Evolutionary conservation across 2,888 invertebrate genomes (phyloP).

Genomic region (Drosophila infuscata): DNA sequence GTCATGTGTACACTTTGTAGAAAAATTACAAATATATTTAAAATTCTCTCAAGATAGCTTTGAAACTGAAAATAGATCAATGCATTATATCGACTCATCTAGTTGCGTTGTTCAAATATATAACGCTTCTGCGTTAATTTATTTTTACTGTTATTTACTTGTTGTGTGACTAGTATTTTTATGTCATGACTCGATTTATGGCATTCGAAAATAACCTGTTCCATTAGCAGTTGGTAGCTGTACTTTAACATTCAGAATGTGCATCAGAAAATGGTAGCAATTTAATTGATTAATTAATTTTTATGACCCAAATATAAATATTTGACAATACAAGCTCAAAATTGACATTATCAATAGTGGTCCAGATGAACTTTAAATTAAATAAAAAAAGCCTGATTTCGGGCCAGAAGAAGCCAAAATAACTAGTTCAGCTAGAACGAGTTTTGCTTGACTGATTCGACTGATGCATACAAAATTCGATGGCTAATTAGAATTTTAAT

Average conservation of each 20-base stretch:
- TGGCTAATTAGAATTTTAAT: neutral
- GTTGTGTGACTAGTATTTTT: neutral
- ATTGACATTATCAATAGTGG: neutral
- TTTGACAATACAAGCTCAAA: neutral
- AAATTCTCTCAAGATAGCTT: neutral
- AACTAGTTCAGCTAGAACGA: neutral
- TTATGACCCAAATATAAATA: neutral
- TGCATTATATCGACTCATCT: neutral
- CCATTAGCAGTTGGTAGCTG: neutral
- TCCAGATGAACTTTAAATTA: neutral
- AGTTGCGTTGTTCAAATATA: neutral
- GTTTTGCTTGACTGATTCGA: neutral
- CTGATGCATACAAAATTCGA: neutral
- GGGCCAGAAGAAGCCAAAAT: neutral
- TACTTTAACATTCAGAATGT: neutral
- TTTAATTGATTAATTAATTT: neutral
- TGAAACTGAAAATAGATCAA: neutral
- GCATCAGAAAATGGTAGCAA: neutral
- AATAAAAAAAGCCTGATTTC: neutral
- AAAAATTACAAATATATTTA: too few species aligned
- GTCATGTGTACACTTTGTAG: too few species aligned
- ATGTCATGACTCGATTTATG: neutral
- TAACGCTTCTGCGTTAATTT: neutral
- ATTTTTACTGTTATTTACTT: neutral
- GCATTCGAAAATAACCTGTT: neutral